Conservation (phyloP, 2,113 vertebrate genomes). For the Coryphaenoides rupestris region DNA sequence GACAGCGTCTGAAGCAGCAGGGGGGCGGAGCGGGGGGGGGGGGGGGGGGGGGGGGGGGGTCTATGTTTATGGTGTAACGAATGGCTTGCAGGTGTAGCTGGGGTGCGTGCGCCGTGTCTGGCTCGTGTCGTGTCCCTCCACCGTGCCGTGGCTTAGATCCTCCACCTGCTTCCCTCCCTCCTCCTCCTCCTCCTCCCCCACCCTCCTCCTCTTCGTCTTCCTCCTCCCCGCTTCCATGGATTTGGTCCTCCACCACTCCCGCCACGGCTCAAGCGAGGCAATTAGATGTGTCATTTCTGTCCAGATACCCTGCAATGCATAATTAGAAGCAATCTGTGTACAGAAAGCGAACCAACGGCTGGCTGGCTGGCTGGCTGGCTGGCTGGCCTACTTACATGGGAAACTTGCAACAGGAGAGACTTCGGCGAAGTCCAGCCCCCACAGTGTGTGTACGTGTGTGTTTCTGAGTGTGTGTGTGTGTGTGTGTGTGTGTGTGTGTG, state of each 20-base stretch:
- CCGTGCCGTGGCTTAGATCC: slow-evolving; percentile 12
- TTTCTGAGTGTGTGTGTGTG: too few relatives aligned
- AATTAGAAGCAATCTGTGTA: slow-evolving; percentile 37
- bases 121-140: slow-evolving; percentile 1
- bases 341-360: background rate
- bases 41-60: too few relatives aligned
- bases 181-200: too few relatives aligned
- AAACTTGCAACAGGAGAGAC: slow-evolving; percentile 42
- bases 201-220: too few relatives aligned
- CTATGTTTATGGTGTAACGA: slow-evolving; percentile 1
- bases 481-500: too few relatives aligned
- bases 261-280: too few relatives aligned
- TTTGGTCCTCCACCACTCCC: slow-evolving; percentile 35
- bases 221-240: slow-evolving; percentile 21
- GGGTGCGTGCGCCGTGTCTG: slow-evolving; percentile 8
- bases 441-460: slow-evolving; percentile 5
- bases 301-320: slow-evolving; percentile 30
- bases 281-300: slow-evolving; percentile 32
- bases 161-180: slow-evolving; percentile 24
- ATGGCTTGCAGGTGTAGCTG: slow-evolving; percentile 14
- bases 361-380: slow-evolving; percentile 2
- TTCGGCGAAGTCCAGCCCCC: slow-evolving; percentile 39
- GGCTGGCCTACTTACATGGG: slow-evolving; percentile 32
- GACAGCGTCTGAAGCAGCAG: too few relatives aligned
- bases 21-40: too few relatives aligned